Evolutionary conservation across 2,888 invertebrate species (phyloP), one percentile per base, ranked within the genome.

Genomic region (Seira sanloemensis): DNA sequence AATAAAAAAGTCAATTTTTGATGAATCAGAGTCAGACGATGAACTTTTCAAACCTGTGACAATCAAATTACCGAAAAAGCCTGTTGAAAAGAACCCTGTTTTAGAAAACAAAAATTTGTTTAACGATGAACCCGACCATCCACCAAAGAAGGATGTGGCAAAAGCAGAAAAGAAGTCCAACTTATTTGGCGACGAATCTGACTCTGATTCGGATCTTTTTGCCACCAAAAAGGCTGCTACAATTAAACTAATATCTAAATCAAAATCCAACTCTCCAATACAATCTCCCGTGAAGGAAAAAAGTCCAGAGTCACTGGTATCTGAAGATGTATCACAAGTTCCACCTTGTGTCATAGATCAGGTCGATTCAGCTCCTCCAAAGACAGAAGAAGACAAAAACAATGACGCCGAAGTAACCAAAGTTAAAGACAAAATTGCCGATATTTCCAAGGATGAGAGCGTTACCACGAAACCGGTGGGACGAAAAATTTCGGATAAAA

Each of bases 401-500:
- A n/a, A 18, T 18, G n/a, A 58, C 58, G n/a, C n/a, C n/a, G n/a
- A n/a, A 18, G 58, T n/a, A n/a, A 4, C n/a, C 58, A 58, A 58
- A 58, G 12, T 9, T 46, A 12, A 46, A 12, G 46, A 46, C 46
- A 46, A 46, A 46, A 46, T 9, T 9, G 46, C 5, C 37, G 37
- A 37, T 37, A 37, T 7, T 4, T 7, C 37, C 12, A 37, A 37
- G 12, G 37, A 37, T 7, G 37, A 37, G 12, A 37, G 37, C 37
- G 37, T 12, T 12, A 37, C 69, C 19, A 18, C 65, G 1, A 77
- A 77, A 21, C 24, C 54, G 16, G n/a, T 75, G 12, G 80, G 80
- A 37, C 68, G 26, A 26, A 80, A 80, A 74, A 80, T 80, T 12
- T 74, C 80, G 18, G 80, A 65, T 16, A 80, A 75, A 69, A 80